A percentile compares a stretch with the other conserved stretches of the same genome.
Conservation (phyloP, 2,797 vertebrate genomes). For the Erithacus rubecula region DNA sequence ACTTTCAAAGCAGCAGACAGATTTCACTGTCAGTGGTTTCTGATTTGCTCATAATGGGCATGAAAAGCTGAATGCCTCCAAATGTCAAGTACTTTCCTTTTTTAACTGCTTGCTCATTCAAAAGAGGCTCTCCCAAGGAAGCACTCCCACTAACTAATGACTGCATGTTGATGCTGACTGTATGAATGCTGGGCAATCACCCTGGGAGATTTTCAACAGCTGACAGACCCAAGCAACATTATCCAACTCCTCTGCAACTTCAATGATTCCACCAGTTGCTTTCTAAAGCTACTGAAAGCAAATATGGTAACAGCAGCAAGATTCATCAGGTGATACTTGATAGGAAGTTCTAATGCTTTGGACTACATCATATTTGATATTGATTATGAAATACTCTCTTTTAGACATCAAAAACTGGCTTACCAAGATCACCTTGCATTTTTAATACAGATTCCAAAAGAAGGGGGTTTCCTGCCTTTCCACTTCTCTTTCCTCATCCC, state of each 20-base stretch:
- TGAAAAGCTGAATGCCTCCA: not conserved
- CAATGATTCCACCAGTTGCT: not conserved
- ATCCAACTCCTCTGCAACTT: not conserved
- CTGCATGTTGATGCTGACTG: not conserved
- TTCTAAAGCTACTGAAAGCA: not conserved
- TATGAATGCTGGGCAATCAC: not conserved
- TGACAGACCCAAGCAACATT: not conserved
- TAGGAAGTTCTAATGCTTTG: not conserved
- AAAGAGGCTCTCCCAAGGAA: not conserved
- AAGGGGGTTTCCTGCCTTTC: not conserved
- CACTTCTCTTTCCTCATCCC: not conserved
- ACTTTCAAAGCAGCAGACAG: not conserved
- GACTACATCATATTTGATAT: not conserved
- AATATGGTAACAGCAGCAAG: not conserved
- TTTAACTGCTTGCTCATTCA: not conserved
- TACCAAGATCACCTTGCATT: not conserved
- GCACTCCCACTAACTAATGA: not conserved
- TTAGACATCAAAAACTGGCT: not conserved
- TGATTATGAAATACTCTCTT: not conserved
- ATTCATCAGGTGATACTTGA: not conserved
- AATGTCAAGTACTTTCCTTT: not conserved
- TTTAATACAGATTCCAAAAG: not conserved
- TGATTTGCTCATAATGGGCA: not conserved
- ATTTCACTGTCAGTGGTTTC: slow-evolving; percentile 10
- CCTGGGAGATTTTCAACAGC: not conserved